Evolutionary conservation across 2,888 invertebrate species (phyloP), one percentile per base, ranked within the genome.

Genomic region (Scotopteryx bipunctaria): DNA sequence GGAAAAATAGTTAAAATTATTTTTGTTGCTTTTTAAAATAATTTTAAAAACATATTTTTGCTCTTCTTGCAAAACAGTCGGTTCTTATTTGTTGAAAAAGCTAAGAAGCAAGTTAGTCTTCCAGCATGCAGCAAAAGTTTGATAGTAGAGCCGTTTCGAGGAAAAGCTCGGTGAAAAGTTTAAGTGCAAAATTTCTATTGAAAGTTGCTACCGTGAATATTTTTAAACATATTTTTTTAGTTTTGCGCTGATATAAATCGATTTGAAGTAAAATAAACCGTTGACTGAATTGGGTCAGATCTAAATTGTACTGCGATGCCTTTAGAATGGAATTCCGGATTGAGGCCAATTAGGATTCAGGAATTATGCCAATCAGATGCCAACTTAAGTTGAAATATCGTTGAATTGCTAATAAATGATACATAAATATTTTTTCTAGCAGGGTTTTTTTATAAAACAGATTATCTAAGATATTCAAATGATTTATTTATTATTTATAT

Each of bases 121-220:
- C 41, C 11, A 38, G 33, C 40, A 11, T 32, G 36, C 31, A 17
- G 48, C 41, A 44, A 54, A 54, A 54, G 44, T 54, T 54, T 5
- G 15, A 14, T 47, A 48, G 35, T 43, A 54, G 48, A 35, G 13
- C 48, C 21, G 54, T 29, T 48, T 16, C 17, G 23, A 11, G 13
- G 25, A 27, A 44, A 44, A 54, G 48, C 48, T n/a, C n/a, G n/a
- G n/a, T n/a, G n/a, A n/a, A n/a, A n/a, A n/a, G n/a, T 54, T 54
- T 31, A 16, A 11, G 38, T 29, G 40, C 21, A 6, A 33, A 29
- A 43, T 54, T 45, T 47, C 21, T 42, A 37, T 46, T 46, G 23
- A 42, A 42, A 42, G 36, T 37, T 15, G 36, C 13, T 36, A 31
- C 17, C 40, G 13, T 40, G 23, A 37, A 37, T 21, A 46, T 31